Evolutionary conservation across 2,888 invertebrate genomes (phyloP), one percentile per base, ranked within the genome.

Genomic region (Coremacera marginata): DNA sequence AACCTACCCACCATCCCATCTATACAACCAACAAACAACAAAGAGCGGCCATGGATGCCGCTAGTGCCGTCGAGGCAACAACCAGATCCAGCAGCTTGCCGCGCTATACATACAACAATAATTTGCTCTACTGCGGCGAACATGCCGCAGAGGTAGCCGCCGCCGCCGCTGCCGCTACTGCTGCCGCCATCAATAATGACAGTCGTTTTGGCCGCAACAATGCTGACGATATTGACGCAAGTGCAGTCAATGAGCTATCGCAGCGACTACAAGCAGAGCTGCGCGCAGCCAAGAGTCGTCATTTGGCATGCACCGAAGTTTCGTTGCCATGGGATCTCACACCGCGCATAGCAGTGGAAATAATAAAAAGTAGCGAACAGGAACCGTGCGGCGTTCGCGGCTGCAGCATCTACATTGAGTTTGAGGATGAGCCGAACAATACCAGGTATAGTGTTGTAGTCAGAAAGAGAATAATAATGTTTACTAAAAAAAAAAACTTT

Each of bases 351-450:
- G 93, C 96, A 67, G 91, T 93, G 81, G 94, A 96, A 88, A 94
- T 96, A 79, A 91, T 96, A 73, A 92, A 93, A 75, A 93, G 95
- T 91, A 95, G 97, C 1, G 96, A 96, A 88, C 93, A 94, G 72
- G 97, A 97, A 89, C 97, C 97, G 22, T 97, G 96, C 90, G 97
- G 97, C 71, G 92, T 96, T 70, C 91, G 95, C 82, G 97, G 96
- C 55, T 96, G 96, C 86, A 94, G 94, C n/a, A 91, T 97, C 81
- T 95, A 94, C 89, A 93, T 97, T 77, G 94, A 94, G 89, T 94
- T 95, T 84, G 94, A 95, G 87, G 94, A 94, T 70, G 93, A 93
- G 84, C 91, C 91, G 79, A 91, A 88, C 79, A 89, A 90, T 81
- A 88, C 92, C 80, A 92, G 92, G 89, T 89, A 81, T 84, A 85